Evolutionary conservation across 2,797 vertebrate genomes (phyloP), one percentile per base, ranked within the genome.

Genomic region (Passerculus sandwichensis): DNA sequence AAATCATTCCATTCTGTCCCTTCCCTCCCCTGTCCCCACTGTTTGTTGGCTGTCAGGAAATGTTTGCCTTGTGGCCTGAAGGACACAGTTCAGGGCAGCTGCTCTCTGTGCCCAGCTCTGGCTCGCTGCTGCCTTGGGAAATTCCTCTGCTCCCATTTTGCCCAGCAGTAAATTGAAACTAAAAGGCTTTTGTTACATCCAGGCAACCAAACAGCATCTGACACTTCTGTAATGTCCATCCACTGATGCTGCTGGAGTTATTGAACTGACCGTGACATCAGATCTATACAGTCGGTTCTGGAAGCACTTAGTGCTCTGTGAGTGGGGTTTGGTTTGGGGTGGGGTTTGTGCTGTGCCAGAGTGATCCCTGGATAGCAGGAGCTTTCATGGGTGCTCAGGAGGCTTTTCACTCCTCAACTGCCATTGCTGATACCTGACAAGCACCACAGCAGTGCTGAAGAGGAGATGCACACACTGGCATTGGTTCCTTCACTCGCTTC

Each of bases 71-170:
- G 42, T 48, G 54, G 59, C 50, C 67, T 66, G 83, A 91, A 90
- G 83, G 85, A 76, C 64, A 30, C 9, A 21, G 57, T 77, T 88
- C 57, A 59, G 93, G 82, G 81, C 74, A 70, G 27, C 77, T 51
- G 66, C 53, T 16, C 69, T 82, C 75, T 56, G 7, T 40, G 36
- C 75, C 50, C 64, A 38, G 74, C 65, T 77, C 45, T 92, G 92
- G 61, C 76, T 76, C 9, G 8, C 45, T 72, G 83, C 74, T 0
- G 5, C 80, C 73, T 65, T 65, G 59, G 47, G 53, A 69, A 89
- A 91, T 84, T 89, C 53, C 87, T 89, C 70, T 19, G 69, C 75
- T 91, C 72, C 91, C 84, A 78, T 91, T 94, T 93, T 93, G 61
- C 84, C 79, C 72, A 15, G 87, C 85, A 74, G 54, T 36, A 85